Conservation (phyloP, 2,797 vertebrate genomes). For the Huso huso region DNA sequence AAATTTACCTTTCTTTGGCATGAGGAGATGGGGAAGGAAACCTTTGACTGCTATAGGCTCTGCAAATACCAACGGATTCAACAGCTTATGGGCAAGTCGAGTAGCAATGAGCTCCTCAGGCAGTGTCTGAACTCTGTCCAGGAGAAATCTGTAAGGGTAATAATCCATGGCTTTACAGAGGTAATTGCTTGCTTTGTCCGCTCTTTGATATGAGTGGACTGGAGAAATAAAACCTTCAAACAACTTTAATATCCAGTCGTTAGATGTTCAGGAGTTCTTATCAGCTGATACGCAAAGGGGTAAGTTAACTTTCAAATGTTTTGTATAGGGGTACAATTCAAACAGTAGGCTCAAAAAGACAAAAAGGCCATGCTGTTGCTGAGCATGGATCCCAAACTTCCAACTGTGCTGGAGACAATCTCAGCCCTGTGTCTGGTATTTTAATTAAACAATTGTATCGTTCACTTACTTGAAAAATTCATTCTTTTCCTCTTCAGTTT, state of each 20-base stretch:
- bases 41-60: conserved; percentile 93
- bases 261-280: too few species aligned
- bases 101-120: conserved; percentile 82
- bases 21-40: conserved; percentile 91
- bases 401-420: neutral
- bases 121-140: conserved; percentile 79
- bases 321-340: too few species aligned
- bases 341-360: too few species aligned
- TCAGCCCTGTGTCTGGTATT: neutral
- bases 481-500: conserved; percentile 93
- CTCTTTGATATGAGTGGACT: too few species aligned
- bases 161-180: too few species aligned
- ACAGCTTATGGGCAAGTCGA: conserved; percentile 80
- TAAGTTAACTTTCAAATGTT: too few species aligned
- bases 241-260: too few species aligned
- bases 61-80: conserved; percentile 89
- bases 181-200: too few species aligned
- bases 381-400: too few species aligned
- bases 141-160: conserved; percentile 69
- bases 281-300: too few species aligned
- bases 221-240: too few species aligned
- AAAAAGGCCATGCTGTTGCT: too few species aligned
- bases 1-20: conserved; percentile 78
- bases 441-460: neutral
- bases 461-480: conserved; percentile 95